phyloP scores from a whole-genome alignment of 2,113 vertebrate species.

The Raja brachyura region DNA sequence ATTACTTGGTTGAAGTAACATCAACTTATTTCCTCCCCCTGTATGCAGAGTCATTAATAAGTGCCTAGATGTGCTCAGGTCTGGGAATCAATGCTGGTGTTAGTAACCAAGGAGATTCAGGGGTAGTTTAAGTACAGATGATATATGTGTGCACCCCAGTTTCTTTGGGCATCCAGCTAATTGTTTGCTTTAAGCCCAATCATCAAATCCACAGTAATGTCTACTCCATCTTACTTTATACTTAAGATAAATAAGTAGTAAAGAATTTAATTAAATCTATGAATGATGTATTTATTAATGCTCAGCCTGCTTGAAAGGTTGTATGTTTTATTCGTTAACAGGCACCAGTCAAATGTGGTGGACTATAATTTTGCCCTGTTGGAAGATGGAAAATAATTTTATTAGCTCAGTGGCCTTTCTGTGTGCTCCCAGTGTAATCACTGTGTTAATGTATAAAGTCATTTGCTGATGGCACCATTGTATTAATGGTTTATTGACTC shows the following conservation, averaged over 20 bases:
- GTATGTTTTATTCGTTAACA: background rate
- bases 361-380: slow-evolving; percentile 6
- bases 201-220: background rate
- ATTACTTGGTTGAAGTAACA: no score
- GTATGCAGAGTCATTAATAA: background rate
- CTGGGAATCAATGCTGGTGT: background rate
- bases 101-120: background rate
- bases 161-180: background rate
- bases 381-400: slow-evolving; percentile 18
- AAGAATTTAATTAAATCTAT: no score
- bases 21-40: background rate
- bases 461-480: slow-evolving; percentile 2
- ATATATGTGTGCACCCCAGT: background rate
- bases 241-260: no score
- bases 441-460: slow-evolving; percentile 26
- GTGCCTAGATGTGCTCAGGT: background rate
- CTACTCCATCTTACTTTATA: background rate
- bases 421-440: background rate
- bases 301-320: background rate
- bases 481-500: slow-evolving; percentile 25
- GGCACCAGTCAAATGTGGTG: background rate
- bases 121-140: background rate
- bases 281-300: background rate
- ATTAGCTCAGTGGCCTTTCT: slow-evolving; percentile 24
- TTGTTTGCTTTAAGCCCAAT: background rate